A percentile compares a stretch with the other conserved stretches of the same genome.
phyloP scores from a whole-genome alignment of 2,797 vertebrate species.

The Catharus ustulatus region DNA sequence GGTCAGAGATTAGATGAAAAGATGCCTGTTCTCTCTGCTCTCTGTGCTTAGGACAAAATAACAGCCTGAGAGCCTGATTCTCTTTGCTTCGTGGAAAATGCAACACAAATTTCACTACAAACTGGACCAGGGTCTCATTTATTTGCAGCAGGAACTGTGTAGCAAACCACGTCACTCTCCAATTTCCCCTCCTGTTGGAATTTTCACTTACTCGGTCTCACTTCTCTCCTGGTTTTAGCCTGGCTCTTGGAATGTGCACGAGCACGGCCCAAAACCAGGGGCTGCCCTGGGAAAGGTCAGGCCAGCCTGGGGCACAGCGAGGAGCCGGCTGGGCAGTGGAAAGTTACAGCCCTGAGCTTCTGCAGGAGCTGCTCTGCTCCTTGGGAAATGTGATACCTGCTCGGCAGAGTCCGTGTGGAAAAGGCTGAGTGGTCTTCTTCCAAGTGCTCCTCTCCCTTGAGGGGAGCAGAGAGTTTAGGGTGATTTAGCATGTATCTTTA shows the following conservation, averaged over 20 bases:
- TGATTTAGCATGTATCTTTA: neutral
- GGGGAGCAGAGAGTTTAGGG: neutral
- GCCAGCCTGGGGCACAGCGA: constrained; percentile 20
- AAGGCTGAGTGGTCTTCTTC: neutral
- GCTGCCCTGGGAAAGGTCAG: constrained; percentile 61
- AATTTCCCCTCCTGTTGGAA: neutral
- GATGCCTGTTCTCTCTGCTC: neutral
- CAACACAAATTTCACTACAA: neutral
- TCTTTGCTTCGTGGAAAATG: neutral
- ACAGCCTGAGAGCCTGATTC: neutral
- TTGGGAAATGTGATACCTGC: constrained; percentile 23
- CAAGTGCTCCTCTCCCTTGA: neutral
- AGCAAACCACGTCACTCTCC: neutral
- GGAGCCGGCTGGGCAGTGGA: constrained; percentile 65
- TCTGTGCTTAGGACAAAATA: neutral
- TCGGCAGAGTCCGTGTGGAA: neutral
- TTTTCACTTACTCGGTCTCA: neutral
- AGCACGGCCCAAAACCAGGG: constrained; percentile 30
- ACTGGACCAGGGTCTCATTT: neutral
- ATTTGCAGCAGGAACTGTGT: neutral
- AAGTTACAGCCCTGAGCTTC: constrained; percentile 67
- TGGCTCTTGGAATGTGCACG: constrained; percentile 19
- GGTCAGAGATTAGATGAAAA: neutral
- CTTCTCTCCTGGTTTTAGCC: neutral
- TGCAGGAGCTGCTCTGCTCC: constrained; percentile 23